Conservation (phyloP, 1,140 invertebrate species). For the Varroa destructor region DNA sequence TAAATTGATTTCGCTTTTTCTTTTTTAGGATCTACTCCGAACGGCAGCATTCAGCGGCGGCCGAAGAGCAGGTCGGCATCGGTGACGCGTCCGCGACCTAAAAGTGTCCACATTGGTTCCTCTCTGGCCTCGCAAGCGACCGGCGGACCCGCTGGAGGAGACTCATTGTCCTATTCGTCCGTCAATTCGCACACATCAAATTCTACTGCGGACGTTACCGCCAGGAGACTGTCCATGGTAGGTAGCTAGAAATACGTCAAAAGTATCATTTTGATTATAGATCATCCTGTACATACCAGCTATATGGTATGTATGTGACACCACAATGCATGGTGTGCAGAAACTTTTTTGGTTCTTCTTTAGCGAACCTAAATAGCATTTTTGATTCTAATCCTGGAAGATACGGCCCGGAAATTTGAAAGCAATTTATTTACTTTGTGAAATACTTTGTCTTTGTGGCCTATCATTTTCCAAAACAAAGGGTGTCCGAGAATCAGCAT, state of each 20-base stretch:
- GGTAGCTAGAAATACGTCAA: neutral
- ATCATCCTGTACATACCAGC: no score
- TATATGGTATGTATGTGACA: no score
- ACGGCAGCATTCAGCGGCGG: constrained; percentile 20
- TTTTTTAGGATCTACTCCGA: constrained; percentile 27
- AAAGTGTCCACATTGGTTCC: constrained; percentile 24
- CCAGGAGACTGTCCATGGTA: constrained; percentile 25
- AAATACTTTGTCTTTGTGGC: no score
- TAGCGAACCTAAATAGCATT: no score
- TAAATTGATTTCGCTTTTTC: neutral
- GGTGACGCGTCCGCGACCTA: constrained; percentile 21
- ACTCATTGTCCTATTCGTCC: constrained; percentile 19
- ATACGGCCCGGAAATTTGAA: no score
- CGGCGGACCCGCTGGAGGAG: neutral
- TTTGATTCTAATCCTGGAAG: no score
- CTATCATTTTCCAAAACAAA: no score
- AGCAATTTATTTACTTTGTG: no score
- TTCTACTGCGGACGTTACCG: neutral
- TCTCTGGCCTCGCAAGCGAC: neutral
- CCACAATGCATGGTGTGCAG: no score
- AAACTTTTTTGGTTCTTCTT: no score
- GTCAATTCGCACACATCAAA: constrained; percentile 14
- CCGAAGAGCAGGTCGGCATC: constrained; percentile 26
- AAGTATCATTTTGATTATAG: no score
- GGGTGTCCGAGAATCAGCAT: no score